Conservation (phyloP, 2,888 invertebrate genomes). For the Leptura quadrifasciata region DNA sequence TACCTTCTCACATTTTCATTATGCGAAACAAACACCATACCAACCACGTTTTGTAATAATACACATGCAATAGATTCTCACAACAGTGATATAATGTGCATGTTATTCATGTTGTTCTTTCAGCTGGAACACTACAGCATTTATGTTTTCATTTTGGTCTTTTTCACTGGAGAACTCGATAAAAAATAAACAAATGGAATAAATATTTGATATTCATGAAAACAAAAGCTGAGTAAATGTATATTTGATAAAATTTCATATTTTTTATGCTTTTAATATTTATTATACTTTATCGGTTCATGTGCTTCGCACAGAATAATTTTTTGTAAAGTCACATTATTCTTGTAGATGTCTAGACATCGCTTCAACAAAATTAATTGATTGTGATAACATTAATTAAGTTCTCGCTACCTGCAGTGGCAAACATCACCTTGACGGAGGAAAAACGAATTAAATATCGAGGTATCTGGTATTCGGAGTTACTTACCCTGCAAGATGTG, state of each 20-base stretch:
- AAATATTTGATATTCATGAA: background rate
- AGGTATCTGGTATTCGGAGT: no score
- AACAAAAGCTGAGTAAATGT: background rate
- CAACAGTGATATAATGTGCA: background rate
- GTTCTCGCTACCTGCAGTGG: no score
- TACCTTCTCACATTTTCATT: conserved; percentile 5
- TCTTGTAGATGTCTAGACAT: no score
- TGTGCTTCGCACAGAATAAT: background rate
- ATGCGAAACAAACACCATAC: background rate
- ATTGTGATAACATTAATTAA: no score
- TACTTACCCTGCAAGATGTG: no score
- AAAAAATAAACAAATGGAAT: background rate
- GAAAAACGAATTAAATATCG: no score
- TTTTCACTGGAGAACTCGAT: background rate
- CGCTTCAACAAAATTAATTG: no score
- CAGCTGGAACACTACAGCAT: background rate
- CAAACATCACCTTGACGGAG: no score
- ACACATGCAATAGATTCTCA: conserved; percentile 1
- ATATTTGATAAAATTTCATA: background rate
- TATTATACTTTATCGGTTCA: background rate
- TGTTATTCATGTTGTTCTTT: background rate
- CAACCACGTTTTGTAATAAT: background rate
- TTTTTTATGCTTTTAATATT: background rate
- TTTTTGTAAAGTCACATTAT: no score
- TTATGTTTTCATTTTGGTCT: background rate